phyloP scores from a whole-genome alignment of 2,113 vertebrate genomes.

The Herpetotheres cachinnans region DNA sequence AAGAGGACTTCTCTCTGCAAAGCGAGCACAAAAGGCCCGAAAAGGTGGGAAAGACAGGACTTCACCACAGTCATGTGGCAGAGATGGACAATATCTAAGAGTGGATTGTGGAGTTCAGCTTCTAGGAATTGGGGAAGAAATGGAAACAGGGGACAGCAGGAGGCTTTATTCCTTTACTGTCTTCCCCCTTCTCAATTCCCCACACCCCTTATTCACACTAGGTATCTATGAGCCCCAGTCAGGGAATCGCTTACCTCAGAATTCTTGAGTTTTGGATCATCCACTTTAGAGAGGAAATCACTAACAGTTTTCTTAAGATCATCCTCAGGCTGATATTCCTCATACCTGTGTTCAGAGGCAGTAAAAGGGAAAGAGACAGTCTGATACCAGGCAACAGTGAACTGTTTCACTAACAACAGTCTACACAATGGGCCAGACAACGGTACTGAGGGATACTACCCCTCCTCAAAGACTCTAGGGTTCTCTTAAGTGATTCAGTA shows the following conservation, averaged over 20 bases:
- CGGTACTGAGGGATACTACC: background rate
- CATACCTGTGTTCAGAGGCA: constrained; percentile 76
- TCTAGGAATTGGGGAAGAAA: background rate
- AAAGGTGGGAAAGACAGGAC: background rate
- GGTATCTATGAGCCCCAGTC: background rate
- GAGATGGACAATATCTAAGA: background rate
- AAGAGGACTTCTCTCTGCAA: background rate
- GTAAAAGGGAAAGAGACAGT: background rate
- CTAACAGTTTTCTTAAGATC: constrained; percentile 89
- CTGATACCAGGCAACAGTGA: background rate
- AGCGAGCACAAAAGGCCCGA: background rate
- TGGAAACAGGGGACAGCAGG: background rate
- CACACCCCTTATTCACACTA: background rate
- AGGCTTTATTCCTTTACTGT: background rate
- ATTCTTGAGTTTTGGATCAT: constrained; percentile 93
- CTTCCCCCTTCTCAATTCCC: background rate
- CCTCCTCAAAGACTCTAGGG: background rate
- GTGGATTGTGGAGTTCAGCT: background rate
- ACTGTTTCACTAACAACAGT: background rate
- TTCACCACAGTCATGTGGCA: background rate
- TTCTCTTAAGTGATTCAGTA: background rate
- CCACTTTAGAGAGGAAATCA: constrained; percentile 92
- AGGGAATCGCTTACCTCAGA: constrained; percentile 85
- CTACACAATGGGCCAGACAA: background rate
- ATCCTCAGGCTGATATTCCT: constrained; percentile 90